Evolutionary conservation across 2,797 vertebrate species (phyloP).

Genomic region (Morelia viridis): DNA sequence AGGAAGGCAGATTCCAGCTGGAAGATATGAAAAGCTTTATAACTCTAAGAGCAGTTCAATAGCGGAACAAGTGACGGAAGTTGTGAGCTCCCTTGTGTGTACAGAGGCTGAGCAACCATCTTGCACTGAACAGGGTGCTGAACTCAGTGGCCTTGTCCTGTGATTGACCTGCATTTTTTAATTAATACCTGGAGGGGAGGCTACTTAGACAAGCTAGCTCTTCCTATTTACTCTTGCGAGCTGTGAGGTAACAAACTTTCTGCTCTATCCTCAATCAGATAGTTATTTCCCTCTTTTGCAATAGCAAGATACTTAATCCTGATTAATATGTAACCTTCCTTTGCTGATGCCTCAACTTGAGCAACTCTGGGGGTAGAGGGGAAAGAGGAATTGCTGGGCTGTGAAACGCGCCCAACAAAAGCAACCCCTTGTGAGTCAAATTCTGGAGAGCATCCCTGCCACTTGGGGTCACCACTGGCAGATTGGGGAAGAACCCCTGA

Average conservation of each 20-base stretch:
- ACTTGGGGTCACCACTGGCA: too few species aligned
- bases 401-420: not conserved
- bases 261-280: not conserved
- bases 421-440: not conserved
- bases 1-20: too few species aligned
- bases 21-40: too few species aligned
- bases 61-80: too few species aligned
- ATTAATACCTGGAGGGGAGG: not conserved
- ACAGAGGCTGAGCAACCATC: not conserved
- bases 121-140: not conserved
- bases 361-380: not conserved
- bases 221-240: not conserved
- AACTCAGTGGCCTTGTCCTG: not conserved
- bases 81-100: not conserved
- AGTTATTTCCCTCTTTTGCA: not conserved
- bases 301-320: not conserved
- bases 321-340: not conserved
- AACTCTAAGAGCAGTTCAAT: too few species aligned
- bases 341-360: not conserved
- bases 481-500: too few species aligned
- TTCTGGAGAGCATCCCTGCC: too few species aligned
- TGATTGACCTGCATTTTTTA: not conserved
- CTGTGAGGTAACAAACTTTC: not conserved
- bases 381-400: not conserved
- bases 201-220: not conserved